A percentile compares a stretch with the other conserved stretches of the same genome.
phyloP scores from a whole-genome alignment of 2,113 vertebrate species.

The Megatriorchis doriae region DNA sequence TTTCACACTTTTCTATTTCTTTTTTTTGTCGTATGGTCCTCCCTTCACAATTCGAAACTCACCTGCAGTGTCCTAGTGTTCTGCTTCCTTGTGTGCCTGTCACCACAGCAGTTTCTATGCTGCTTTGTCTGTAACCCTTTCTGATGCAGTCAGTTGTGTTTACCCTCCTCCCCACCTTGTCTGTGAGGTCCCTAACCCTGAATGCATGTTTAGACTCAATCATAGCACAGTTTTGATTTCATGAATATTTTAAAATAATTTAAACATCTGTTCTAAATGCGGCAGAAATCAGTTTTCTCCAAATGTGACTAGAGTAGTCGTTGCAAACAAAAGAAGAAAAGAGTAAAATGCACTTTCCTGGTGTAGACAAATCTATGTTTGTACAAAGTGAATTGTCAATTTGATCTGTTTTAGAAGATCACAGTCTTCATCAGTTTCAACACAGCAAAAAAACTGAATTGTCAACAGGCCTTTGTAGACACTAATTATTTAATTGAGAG shows the following conservation, averaged over 20 bases:
- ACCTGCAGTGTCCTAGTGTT: not conserved
- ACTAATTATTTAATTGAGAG: not conserved
- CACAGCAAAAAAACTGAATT: not conserved
- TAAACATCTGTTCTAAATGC: not conserved
- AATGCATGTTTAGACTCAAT: not conserved
- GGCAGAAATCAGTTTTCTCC: not conserved
- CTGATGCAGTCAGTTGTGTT: not conserved
- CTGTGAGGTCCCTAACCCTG: not conserved
- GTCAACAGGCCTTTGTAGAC: rapidly evolving
- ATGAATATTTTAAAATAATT: not conserved
- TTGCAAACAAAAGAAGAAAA: not conserved
- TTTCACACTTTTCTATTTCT: not conserved
- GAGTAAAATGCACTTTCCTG: not conserved
- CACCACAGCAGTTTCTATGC: not conserved
- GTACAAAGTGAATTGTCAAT: not conserved
- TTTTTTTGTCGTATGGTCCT: not conserved
- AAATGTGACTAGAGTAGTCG: not conserved
- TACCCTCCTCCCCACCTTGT: not conserved
- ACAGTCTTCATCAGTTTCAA: not conserved
- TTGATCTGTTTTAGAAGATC: not conserved
- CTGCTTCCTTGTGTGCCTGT: not conserved
- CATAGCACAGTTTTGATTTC: not conserved
- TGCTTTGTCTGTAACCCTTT: not conserved
- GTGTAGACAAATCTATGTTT: not conserved
- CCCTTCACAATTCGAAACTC: not conserved